Percentiles rank a stretch among this genome's conserved stretches.
phyloP scores from a whole-genome alignment of 2,797 vertebrate genomes.

The Dromococcyx pavoninus region DNA sequence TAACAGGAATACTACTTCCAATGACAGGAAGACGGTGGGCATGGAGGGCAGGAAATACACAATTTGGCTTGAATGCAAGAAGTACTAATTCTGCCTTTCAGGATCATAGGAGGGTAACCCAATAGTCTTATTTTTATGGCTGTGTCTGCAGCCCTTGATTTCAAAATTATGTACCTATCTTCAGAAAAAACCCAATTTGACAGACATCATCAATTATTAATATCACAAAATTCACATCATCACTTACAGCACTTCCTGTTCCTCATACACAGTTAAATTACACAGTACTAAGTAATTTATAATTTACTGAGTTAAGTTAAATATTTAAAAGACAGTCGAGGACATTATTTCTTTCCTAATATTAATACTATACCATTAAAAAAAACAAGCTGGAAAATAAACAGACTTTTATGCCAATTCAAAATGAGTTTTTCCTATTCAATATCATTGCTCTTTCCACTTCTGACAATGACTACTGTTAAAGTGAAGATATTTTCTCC shows the following conservation, averaged over 20 bases:
- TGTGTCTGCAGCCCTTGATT: background rate
- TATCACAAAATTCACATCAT: background rate
- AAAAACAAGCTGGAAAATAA: background rate
- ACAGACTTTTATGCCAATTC: background rate
- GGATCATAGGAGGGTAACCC: background rate
- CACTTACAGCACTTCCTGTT: background rate
- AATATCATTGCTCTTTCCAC: background rate
- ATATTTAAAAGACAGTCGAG: background rate
- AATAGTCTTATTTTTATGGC: background rate
- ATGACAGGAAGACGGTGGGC: rapidly evolving
- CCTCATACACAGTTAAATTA: background rate
- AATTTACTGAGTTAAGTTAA: background rate
- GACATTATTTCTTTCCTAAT: background rate
- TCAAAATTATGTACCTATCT: background rate
- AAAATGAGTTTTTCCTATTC: background rate
- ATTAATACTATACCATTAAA: background rate
- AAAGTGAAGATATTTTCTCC: background rate
- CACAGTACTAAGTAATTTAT: background rate
- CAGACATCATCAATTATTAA: background rate
- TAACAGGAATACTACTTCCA: background rate
- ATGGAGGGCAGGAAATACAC: background rate
- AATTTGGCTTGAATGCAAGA: background rate
- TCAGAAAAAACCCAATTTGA: background rate
- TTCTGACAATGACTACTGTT: background rate
- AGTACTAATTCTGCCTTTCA: background rate